Evolutionary conservation across 2,113 vertebrate genomes (phyloP), one percentile per base, ranked within the genome.

Genomic region (Aldabrachelys gigantea): DNA sequence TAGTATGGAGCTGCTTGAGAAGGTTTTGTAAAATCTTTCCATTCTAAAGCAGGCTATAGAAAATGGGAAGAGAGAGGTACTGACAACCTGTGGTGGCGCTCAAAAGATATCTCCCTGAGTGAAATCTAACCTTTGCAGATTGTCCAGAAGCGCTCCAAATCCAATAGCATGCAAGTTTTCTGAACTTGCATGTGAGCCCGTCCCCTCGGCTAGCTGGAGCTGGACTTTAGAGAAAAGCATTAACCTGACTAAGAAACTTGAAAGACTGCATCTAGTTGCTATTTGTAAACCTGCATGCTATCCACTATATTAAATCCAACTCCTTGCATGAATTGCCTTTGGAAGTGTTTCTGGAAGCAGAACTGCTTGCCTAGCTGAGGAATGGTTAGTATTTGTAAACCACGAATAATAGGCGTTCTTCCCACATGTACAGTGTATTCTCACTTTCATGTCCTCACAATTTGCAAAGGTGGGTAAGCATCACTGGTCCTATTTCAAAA

Each of bases 21-120:
- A 1, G 5, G 1, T 3, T 53, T 62, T 47, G n/a, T 38, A 82
- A 90, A 80, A 84, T 29, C 1, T 0, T 2, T 76, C 72, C 8
- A 5, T 47, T 44, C 41, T 47, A 47, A 78, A 78, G 22, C 25
- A 78, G 75, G 38, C 38, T 76, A 24, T 72, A 10, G 35, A 72
- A 78, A 47, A 25, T 27, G 41, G 41, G 75, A 13, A 47, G 38
- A 47, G 75, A 44, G 44, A 44, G 75, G 22, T 76, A 41, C 11
- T 78, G 75, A 47, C 5, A 41, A 27, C 6, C 25, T 14, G 75
- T 78, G 11, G 41, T 41, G 11, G 11, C 27, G 75, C 41, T 78
- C 41, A 78, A 41, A 78, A 47, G 22, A 4, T 16, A 47, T 47
- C 7, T 72, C 13, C 11, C 41, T 0, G 24, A 72, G 65, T 21